A percentile compares a stretch with the other conserved stretches of the same genome.
Conservation (phyloP, 2,797 vertebrate genomes). For the Lacerta bilineata region DNA sequence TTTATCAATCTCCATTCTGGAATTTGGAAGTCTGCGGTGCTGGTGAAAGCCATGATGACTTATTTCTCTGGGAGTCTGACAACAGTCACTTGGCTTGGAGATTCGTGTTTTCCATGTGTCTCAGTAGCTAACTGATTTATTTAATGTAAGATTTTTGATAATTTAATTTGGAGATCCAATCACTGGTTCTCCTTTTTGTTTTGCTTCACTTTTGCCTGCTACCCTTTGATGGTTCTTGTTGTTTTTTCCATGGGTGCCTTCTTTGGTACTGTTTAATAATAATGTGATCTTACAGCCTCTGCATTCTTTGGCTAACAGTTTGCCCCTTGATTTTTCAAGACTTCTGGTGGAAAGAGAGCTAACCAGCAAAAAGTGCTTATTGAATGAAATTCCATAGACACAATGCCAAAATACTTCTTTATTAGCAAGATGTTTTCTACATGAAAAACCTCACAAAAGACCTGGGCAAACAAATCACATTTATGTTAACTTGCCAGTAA, state of each 20-base stretch:
- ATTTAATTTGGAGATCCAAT: neutral
- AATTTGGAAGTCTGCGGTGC: conserved; percentile 42
- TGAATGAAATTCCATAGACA: neutral
- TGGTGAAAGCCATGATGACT: conserved; percentile 48
- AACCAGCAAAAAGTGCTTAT: neutral
- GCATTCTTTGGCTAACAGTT: neutral
- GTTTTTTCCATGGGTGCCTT: conserved; percentile 37
- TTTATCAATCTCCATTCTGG: conserved; percentile 6
- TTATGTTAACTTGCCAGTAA: conserved; percentile 1
- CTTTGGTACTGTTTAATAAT: neutral
- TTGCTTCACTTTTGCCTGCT: conserved; percentile 8
- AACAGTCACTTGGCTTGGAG: conserved; percentile 53
- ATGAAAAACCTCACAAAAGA: conserved; percentile 1
- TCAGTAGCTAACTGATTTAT: conserved; percentile 42
- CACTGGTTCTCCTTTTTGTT: neutral
- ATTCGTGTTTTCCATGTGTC: conserved; percentile 30
- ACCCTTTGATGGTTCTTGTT: accelerated
- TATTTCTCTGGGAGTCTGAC: conserved; percentile 47
- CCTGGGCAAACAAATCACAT: neutral
- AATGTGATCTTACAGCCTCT: conserved; percentile 27
- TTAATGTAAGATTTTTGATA: conserved; percentile 39
- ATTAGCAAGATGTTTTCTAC: neutral
- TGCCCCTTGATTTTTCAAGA: neutral
- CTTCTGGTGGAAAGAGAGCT: conserved; percentile 44
- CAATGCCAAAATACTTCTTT: neutral